These are phyloP conservation scores for Melieria picta DNA, from an alignment of 2,888 invertebrate genomes.

Conservation along the genomic window DNA sequence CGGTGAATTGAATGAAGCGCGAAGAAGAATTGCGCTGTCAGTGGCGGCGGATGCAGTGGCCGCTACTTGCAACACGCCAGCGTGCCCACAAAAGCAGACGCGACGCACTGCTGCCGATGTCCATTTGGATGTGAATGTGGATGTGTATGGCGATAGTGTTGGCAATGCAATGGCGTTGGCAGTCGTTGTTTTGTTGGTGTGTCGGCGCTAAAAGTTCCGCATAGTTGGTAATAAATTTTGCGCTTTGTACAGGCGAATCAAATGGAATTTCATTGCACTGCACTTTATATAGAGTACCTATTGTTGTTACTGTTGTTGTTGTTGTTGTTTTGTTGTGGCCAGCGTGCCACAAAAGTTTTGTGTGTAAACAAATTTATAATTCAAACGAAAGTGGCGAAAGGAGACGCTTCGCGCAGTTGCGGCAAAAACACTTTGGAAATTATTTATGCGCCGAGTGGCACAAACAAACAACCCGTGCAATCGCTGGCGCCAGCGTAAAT, in stretches of 20 bases:
- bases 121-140: not conserved
- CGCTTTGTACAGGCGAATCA: not conserved
- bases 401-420: not conserved
- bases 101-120: too few relatives aligned
- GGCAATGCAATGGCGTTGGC: not conserved
- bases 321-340: conserved; percentile 13
- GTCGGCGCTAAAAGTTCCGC: conserved; percentile 13
- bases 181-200: conserved; percentile 1
- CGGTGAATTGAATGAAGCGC: conserved; percentile 33
- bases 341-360: conserved; percentile 23
- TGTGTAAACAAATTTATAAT: conserved; percentile 27
- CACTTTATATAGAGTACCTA: not conserved
- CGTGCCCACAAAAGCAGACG: too few relatives aligned
- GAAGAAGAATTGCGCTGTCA: conserved; percentile 34
- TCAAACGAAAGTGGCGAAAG: conserved; percentile 14
- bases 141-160: not conserved
- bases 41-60: not conserved
- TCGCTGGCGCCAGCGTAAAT: conserved; percentile 29
- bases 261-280: not conserved
- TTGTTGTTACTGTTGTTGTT: conserved; percentile 5
- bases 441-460: conserved; percentile 11
- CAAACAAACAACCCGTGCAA: not conserved
- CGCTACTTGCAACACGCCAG: not conserved
- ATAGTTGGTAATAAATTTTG: conserved; percentile 32
- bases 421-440: conserved; percentile 24